phyloP scores from a whole-genome alignment of 1,140 invertebrate genomes.

The Drosophila insularis region DNA sequence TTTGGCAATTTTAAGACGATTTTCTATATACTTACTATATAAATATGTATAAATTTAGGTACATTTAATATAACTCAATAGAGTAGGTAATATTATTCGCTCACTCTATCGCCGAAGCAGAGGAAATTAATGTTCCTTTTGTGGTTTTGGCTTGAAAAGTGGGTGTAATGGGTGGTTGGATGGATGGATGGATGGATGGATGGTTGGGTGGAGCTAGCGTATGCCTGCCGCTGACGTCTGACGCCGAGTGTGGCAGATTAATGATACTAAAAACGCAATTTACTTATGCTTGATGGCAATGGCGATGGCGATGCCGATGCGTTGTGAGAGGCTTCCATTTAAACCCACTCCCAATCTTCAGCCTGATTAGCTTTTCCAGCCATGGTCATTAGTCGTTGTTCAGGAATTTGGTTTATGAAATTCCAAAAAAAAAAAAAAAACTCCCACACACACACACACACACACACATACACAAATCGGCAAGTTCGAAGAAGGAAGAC shows the following conservation, averaged over 20 bases:
- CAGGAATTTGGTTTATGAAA: constrained; percentile 65
- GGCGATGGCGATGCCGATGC: not conserved
- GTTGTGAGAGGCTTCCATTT: constrained; percentile 14
- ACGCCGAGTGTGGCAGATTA: constrained; percentile 73
- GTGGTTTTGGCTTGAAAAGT: constrained; percentile 30
- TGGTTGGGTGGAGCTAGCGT: constrained; percentile 25
- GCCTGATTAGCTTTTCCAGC: constrained; percentile 66
- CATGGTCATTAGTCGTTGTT: constrained; percentile 74
- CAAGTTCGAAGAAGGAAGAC: constrained; percentile 7
- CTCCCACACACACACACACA: not conserved
- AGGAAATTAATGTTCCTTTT: constrained; percentile 80
- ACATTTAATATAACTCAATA: constrained; percentile 11
- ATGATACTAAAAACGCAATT: constrained; percentile 62
- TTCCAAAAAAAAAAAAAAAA: constrained; percentile 60
- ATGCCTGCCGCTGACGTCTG: constrained; percentile 67
- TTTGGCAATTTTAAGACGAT: not conserved
- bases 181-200: constrained; percentile 17
- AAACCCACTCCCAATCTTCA: constrained; percentile 13
- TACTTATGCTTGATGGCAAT: constrained; percentile 1
- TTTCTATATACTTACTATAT: not conserved
- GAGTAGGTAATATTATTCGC: constrained; percentile 60
- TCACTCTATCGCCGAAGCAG: constrained; percentile 33
- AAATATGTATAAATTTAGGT: not conserved
- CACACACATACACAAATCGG: not conserved
- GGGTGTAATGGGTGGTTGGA: constrained; percentile 19